phyloP scores from a whole-genome alignment of 1,140 invertebrate genomes.

The Anadara kagoshimensis region DNA sequence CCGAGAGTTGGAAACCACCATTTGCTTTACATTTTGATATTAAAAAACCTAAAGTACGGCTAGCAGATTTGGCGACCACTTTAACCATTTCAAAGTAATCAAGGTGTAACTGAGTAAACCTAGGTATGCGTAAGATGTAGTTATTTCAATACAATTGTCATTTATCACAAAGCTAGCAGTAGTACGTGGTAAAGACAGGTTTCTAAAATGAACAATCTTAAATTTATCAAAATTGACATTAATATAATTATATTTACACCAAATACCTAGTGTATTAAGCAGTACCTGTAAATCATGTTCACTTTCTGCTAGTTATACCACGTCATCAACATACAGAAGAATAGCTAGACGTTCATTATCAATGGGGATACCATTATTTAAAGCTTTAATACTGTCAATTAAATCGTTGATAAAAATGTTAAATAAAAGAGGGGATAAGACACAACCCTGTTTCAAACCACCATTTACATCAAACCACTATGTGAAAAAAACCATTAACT shows the following conservation, averaged over 20 bases:
- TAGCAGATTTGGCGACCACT: constrained; percentile 5
- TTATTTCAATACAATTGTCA: background rate
- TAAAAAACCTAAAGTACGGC: constrained; percentile 17
- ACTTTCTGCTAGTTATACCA: constrained; percentile 24
- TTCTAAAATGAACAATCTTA: no score
- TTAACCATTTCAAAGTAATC: background rate
- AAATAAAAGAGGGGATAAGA: constrained; percentile 24
- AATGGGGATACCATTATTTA: constrained; percentile 14
- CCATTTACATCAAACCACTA: constrained; percentile 30
- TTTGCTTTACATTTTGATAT: constrained; percentile 9
- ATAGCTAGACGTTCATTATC: constrained; percentile 5
- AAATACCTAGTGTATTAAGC: no score
- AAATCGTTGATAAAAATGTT: constrained; percentile 35
- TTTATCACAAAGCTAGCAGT: no score
- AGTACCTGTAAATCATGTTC: constrained; percentile 23
- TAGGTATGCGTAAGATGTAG: background rate
- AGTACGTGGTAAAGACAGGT: no score
- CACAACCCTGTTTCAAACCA: constrained; percentile 31
- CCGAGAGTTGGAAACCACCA: constrained; percentile 21
- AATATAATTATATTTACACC: no score
- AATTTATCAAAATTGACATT: no score
- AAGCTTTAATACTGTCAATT: constrained; percentile 8
- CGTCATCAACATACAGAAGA: constrained; percentile 25
- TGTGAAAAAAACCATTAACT: constrained; percentile 19
- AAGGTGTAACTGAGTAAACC: no score